phyloP scores from a whole-genome alignment of 1,140 invertebrate species.

The Drosophila parvula region DNA sequence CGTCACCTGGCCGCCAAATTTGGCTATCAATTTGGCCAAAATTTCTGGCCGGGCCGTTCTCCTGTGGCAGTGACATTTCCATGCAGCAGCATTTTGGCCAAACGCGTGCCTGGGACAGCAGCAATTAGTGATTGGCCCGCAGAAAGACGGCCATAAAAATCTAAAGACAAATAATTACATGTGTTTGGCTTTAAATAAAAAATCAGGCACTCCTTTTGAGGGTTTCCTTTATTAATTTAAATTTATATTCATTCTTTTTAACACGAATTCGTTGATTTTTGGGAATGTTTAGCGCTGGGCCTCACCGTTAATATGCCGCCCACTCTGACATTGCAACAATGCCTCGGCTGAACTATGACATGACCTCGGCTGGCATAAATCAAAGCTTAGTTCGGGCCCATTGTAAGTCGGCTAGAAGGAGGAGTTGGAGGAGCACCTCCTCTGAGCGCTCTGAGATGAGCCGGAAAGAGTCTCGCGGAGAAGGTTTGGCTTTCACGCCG shows the following conservation, averaged over 20 bases:
- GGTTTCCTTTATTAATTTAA: not conserved
- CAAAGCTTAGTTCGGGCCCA: slow-evolving; percentile 46
- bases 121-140: slow-evolving; percentile 55
- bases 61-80: slow-evolving; percentile 69
- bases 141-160: not conserved
- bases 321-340: slow-evolving; percentile 42
- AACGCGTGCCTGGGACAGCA: slow-evolving; percentile 55
- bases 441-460: slow-evolving; percentile 46
- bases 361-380: slow-evolving; percentile 64
- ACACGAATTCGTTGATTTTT: slow-evolving; percentile 3
- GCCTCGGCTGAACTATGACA: slow-evolving; percentile 66
- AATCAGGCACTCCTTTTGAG: not conserved
- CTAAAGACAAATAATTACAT: not conserved
- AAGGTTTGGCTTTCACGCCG: slow-evolving; percentile 75
- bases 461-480: slow-evolving; percentile 21
- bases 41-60: slow-evolving; percentile 47
- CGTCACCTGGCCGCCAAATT: slow-evolving; percentile 63
- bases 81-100: slow-evolving; percentile 14
- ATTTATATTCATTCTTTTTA: not conserved
- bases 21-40: slow-evolving; percentile 64
- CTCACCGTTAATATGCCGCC: slow-evolving; percentile 37
- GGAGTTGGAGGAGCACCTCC: slow-evolving; percentile 5
- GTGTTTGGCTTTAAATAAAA: slow-evolving; percentile 1
- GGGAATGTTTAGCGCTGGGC: slow-evolving; percentile 16
- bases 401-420: slow-evolving; percentile 51